A percentile compares a stretch with the other conserved stretches of the same genome.
Evolutionary conservation across 2,888 invertebrate species (phyloP).

Genomic region (Temnothorax rugatulus): DNA sequence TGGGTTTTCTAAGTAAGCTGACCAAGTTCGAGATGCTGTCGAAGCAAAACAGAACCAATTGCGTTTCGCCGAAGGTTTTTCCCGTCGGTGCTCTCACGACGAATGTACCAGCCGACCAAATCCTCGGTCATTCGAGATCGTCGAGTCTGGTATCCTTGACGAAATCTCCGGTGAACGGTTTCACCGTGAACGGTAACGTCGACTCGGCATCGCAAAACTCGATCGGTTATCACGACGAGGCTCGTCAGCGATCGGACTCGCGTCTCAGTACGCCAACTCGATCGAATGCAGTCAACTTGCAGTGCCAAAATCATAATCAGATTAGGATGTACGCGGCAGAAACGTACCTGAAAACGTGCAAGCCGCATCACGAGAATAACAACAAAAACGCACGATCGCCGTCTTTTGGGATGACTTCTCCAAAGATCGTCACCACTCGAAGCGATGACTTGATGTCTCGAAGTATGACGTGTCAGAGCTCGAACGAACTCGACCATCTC

Average conservation of each 20-base stretch:
- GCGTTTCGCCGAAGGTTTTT: slow-evolving; percentile 92
- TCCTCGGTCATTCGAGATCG: slow-evolving; percentile 88
- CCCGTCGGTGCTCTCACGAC: slow-evolving; percentile 92
- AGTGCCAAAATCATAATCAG: slow-evolving; percentile 77
- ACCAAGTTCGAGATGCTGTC: slow-evolving; percentile 94
- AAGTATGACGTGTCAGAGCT: slow-evolving; percentile 79
- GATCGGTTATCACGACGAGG: slow-evolving; percentile 65
- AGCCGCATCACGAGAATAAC: slow-evolving; percentile 77
- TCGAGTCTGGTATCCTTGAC: slow-evolving; percentile 82
- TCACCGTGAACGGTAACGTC: slow-evolving; percentile 61
- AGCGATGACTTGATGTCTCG: slow-evolving; percentile 80
- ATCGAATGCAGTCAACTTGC: slow-evolving; percentile 75
- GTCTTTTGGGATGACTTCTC: slow-evolving; percentile 7
- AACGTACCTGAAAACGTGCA: slow-evolving; percentile 77
- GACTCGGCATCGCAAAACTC: slow-evolving; percentile 72
- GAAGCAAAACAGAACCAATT: slow-evolving; percentile 88
- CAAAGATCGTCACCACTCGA: slow-evolving; percentile 58
- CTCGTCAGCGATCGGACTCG: slow-evolving; percentile 79
- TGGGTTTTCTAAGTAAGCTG: slow-evolving; percentile 91
- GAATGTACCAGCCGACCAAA: slow-evolving; percentile 94
- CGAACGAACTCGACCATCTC: slow-evolving; percentile 77
- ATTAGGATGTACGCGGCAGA: slow-evolving; percentile 78
- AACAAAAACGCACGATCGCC: slow-evolving; percentile 65
- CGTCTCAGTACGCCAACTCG: slow-evolving; percentile 79
- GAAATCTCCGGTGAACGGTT: slow-evolving; percentile 81